phyloP scores from a whole-genome alignment of 2,888 invertebrate species.

The Sinohyriopsis cumingii region DNA sequence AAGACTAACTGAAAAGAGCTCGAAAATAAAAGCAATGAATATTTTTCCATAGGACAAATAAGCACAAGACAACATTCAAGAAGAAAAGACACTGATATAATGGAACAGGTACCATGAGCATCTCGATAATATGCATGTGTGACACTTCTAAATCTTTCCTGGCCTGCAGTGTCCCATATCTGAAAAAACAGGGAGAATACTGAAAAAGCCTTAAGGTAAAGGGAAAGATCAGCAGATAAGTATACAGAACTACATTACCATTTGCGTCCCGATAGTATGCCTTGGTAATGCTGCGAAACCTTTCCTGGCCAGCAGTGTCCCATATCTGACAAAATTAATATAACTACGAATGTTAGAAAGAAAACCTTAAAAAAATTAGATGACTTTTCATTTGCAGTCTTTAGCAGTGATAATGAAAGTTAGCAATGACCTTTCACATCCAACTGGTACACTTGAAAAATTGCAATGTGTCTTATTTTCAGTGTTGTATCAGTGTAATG shows the following conservation, averaged over 20 bases:
- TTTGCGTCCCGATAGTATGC: constrained; percentile 68
- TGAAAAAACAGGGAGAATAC: constrained; percentile 34
- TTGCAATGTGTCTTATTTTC: no score
- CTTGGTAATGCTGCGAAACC: constrained; percentile 65
- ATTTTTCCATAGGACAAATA: no score
- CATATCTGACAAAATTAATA: constrained; percentile 58
- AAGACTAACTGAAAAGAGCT: no score
- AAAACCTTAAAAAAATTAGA: neutral
- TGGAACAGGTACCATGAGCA: constrained; percentile 61
- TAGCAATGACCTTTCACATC: no score
- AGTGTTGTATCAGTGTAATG: no score
- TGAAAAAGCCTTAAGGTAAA: neutral
- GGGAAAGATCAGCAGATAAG: neutral
- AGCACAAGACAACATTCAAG: no score
- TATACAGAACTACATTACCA: constrained; percentile 48
- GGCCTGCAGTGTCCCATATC: constrained; percentile 71
- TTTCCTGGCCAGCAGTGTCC: constrained; percentile 68
- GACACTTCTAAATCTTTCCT: constrained; percentile 68
- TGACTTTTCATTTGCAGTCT: no score
- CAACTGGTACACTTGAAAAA: no score
- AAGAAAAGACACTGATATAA: neutral
- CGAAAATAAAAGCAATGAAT: no score
- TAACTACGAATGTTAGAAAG: neutral
- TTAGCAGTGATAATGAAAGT: no score
- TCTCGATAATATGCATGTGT: constrained; percentile 70